These are phyloP conservation scores for Micrasema longulum DNA, from an alignment of 1,140 invertebrate species.

Conservation along the genomic window DNA sequence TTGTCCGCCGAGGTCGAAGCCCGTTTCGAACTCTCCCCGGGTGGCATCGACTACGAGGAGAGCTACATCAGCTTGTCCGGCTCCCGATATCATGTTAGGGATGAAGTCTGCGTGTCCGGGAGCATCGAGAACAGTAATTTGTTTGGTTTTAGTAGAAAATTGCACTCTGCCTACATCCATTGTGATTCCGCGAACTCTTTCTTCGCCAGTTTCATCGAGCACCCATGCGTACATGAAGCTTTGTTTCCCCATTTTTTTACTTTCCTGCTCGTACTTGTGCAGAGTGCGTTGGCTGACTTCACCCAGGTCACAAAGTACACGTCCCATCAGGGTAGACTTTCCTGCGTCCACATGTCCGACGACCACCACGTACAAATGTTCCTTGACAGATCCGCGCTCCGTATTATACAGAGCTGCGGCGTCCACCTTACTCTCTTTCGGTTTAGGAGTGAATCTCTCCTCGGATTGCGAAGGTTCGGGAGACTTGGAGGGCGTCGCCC, in stretches of 20 bases:
- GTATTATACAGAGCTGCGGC: conserved; percentile 74
- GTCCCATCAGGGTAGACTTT: conserved; percentile 98
- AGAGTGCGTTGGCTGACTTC: conserved; percentile 91
- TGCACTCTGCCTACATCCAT: conserved; percentile 96
- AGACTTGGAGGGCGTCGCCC: conserved; percentile 64
- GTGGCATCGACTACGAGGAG: conserved; percentile 96
- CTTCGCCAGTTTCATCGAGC: conserved; percentile 98
- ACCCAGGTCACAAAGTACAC: conserved; percentile 90
- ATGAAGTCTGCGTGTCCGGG: conserved; percentile 99
- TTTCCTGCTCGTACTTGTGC: conserved; percentile 98
- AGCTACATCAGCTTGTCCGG: conserved; percentile 96
- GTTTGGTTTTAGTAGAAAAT: conserved; percentile 92
- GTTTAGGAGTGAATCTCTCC: conserved; percentile 59
- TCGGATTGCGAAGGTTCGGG: conserved; percentile 58
- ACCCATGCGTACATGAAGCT: conserved; percentile 99
- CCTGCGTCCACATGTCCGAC: conserved; percentile 99
- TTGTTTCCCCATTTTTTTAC: conserved; percentile 97
- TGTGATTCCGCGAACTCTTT: conserved; percentile 89
- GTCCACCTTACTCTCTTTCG: conserved; percentile 71
- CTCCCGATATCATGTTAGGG: conserved; percentile 98
- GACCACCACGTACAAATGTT: conserved; percentile 93
- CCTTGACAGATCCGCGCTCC: conserved; percentile 81
- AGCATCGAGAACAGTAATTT: conserved; percentile 91
- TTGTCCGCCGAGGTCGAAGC: conserved; percentile 97
- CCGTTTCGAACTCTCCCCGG: conserved; percentile 97